Conservation (phyloP, 2,888 invertebrate species). For the Phrixothrix hirtus region DNA sequence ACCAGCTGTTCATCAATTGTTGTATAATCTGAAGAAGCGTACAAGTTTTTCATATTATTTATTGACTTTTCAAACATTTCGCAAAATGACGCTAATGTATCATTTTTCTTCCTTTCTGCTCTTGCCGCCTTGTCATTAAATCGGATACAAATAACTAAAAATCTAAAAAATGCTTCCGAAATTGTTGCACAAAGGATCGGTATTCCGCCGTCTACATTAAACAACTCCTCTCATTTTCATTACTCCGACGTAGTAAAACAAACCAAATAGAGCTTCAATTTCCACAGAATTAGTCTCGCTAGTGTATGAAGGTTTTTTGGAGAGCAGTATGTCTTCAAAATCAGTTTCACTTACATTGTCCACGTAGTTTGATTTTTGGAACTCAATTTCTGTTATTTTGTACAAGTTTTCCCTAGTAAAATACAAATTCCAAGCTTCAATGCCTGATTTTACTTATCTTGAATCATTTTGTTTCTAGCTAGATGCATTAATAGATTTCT, state of each 20-base stretch:
- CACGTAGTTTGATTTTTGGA: constrained; percentile 9
- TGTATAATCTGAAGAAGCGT: constrained; percentile 2
- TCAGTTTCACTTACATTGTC: constrained; percentile 10
- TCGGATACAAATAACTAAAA: constrained; percentile 23
- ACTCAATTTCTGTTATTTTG: constrained; percentile 18
- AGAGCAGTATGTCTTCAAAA: no score
- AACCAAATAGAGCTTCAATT: no score
- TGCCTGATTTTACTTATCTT: constrained; percentile 20
- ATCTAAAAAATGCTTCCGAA: constrained; percentile 13
- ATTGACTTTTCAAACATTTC: constrained; percentile 10
- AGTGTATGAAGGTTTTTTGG: constrained; percentile 11
- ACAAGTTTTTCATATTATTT: constrained; percentile 13
- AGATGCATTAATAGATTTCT: constrained; percentile 16
- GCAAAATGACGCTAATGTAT: constrained; percentile 33
- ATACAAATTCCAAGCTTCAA: constrained; percentile 25
- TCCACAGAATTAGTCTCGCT: no score
- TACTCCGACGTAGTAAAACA: constrained; percentile 1
- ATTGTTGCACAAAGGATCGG: constrained; percentile 31
- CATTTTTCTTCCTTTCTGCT: constrained; percentile 18
- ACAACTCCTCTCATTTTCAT: constrained; percentile 15
- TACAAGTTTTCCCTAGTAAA: constrained; percentile 22
- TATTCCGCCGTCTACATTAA: no score
- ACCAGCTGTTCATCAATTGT: constrained; percentile 30
- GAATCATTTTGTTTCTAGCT: constrained; percentile 23
- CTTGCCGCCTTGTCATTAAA: constrained; percentile 36